Evolutionary conservation across 64 coral and sea anemone genomes (phyloP).

Genomic region (Catalaphyllia jardinei): DNA sequence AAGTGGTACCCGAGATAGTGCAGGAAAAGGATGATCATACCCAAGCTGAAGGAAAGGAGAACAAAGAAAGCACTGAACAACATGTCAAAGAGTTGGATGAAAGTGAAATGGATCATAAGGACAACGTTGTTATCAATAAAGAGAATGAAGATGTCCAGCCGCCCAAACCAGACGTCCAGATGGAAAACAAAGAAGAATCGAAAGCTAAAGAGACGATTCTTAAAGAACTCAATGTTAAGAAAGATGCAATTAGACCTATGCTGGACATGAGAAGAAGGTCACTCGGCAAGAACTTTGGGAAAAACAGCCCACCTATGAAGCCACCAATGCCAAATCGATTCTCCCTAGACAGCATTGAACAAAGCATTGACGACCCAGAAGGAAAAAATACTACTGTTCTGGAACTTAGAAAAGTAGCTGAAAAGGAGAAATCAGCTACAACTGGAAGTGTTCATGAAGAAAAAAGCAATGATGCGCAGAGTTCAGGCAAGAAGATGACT

Average conservation of each 20-base stretch:
- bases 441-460: neutral
- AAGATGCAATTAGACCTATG: slow-evolving; percentile 1
- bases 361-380: neutral
- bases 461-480: neutral
- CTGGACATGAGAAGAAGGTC: neutral
- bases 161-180: neutral
- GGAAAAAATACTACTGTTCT: neutral
- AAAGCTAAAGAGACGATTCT: neutral
- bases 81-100: too few species aligned
- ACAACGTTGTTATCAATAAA: neutral
- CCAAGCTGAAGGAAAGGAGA: too few species aligned
- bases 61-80: neutral
- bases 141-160: neutral
- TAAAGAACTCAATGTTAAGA: neutral
- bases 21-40: slow-evolving; percentile 10
- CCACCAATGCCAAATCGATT: neutral
- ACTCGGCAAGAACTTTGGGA: neutral
- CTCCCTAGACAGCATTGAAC: neutral
- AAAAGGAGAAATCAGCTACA: slow-evolving; percentile 1
- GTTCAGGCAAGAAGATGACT: neutral
- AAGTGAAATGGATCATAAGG: neutral
- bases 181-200: neutral
- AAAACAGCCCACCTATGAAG: neutral
- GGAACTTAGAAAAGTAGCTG: neutral
- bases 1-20: neutral